Conservation (phyloP, 2,113 vertebrate genomes). For the Penelope pileata region DNA sequence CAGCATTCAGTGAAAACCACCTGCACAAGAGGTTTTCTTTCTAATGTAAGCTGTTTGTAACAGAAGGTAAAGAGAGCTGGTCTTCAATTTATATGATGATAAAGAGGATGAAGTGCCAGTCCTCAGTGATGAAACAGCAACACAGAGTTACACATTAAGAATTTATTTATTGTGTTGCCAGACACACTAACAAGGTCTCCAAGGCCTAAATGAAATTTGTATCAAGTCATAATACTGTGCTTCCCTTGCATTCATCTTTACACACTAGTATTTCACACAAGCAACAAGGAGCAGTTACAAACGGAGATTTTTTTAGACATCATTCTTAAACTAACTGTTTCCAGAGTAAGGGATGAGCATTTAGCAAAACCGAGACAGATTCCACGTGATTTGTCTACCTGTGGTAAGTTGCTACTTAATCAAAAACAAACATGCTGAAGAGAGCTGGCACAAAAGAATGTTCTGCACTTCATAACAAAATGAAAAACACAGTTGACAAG, state of each 20-base stretch:
- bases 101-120: background rate
- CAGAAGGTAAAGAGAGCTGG: background rate
- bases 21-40: background rate
- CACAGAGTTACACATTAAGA: background rate
- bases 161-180: background rate
- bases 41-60: background rate
- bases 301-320: background rate
- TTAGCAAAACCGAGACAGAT: background rate
- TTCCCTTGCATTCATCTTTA: background rate
- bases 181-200: background rate
- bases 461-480: background rate
- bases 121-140: background rate
- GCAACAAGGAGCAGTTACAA: background rate
- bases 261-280: background rate
- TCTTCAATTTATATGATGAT: background rate
- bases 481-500: background rate
- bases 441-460: background rate
- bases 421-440: background rate
- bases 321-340: background rate
- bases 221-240: background rate
- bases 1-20: background rate
- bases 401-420: background rate
- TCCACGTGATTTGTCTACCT: background rate
- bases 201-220: background rate
- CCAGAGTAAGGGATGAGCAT: background rate